Conservation (phyloP, 2,888 invertebrate species). For the Acanthosepion pharaonis region DNA sequence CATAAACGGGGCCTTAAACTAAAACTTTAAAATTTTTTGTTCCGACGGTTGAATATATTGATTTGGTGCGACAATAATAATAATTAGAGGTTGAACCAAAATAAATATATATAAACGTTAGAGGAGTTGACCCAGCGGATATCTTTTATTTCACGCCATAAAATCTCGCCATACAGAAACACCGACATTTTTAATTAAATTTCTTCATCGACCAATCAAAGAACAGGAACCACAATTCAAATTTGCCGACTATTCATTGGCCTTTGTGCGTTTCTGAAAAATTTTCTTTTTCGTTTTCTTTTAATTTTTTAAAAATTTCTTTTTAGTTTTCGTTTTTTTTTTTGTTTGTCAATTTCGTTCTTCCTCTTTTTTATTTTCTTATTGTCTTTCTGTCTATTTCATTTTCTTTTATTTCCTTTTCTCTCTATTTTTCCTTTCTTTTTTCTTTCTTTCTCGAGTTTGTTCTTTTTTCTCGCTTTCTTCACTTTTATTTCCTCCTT, state of each 20-base stretch:
- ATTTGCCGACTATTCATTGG: background rate
- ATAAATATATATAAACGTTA: no score
- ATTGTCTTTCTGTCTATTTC: background rate
- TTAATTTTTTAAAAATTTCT: background rate
- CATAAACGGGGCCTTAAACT: background rate
- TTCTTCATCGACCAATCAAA: conserved; percentile 23
- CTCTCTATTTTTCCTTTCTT: background rate
- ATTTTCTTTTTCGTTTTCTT: background rate
- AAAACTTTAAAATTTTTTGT: no score
- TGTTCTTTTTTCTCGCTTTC: no score
- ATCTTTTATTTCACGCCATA: conserved; percentile 33
- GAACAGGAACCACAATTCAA: background rate
- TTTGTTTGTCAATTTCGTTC: background rate
- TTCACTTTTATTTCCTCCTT: background rate
- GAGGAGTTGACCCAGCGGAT: conserved; percentile 33
- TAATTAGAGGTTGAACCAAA: background rate
- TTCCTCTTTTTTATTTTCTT: background rate
- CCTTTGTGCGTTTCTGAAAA: background rate
- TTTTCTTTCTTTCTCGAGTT: background rate
- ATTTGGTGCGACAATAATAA: background rate
- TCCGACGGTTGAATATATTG: background rate
- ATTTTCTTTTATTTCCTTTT: background rate
- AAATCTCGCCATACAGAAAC: background rate
- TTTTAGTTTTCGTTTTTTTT: background rate
- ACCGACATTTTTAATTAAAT: background rate